Base-by-base conservation (phyloP, 2,797 vertebrate genomes). In the Podargus strigoides region DNA sequence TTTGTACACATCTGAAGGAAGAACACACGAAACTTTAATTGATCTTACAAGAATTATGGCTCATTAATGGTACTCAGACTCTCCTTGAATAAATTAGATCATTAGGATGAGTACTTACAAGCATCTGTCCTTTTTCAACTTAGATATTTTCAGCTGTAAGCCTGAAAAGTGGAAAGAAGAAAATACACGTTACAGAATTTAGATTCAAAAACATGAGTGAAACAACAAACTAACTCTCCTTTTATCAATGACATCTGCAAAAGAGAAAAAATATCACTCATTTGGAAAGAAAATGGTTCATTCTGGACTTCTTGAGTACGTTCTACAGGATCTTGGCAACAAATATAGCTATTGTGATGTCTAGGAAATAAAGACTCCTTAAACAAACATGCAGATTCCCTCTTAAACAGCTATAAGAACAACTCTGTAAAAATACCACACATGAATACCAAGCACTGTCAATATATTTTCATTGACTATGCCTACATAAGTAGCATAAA, bases 71-170 rank as follows among this genome's bases (percentile, higher is more conserved):
- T 41, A 83, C 8, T 50, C 73, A 68, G 18, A 70, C 14, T 74
- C 56, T 80, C 36, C 44, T 90, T 76, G 68, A 84, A 87, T 34
- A 59, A 53, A 80, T n/a, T 22, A 77, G 19, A 72, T 46, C 20
- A 63, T 49, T 46, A 63, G 36, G 24, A 47, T 34, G 58, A 87
- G 47, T 97, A 99, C 99, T 99, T 98, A 99, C 99, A 99, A 96
- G 97, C 98, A 98, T 64, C 99, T 98, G 66, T 99, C 99, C 70
- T 98, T 99, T 97, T 99, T 99, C 97, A 99, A 93, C 95, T 98
- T 99, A 96, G 95, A 98, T 96, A 99, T 98, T 98, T 99, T 99
- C 86, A 98, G 92, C 93, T 99, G 98, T 88, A 99, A 98, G 89
- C 98, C 99, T 99, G 91, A 91, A 97, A 93, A 94, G 70, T 5